These are phyloP conservation scores for Periparus ater DNA, from an alignment of 2,797 vertebrate species.

Conservation along the genomic window DNA sequence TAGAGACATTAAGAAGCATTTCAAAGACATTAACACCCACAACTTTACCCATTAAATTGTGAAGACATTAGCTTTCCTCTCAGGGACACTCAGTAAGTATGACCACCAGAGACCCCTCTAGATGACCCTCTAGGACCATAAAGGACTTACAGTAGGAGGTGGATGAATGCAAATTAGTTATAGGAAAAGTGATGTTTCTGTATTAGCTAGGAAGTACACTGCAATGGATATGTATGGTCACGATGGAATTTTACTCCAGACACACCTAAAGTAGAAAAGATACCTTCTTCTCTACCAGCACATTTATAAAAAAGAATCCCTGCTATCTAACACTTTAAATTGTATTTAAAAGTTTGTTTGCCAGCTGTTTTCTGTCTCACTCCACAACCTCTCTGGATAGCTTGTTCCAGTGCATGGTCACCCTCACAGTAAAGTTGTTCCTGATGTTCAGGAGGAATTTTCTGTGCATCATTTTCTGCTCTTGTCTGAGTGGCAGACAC, in stretches of 20 bases:
- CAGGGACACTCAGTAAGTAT: background rate
- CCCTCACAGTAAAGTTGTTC: background rate
- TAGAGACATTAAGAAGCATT: background rate
- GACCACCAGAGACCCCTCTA: background rate
- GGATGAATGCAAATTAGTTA: background rate
- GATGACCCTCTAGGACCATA: background rate
- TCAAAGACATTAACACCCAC: background rate
- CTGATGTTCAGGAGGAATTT: background rate
- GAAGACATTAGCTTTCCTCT: background rate
- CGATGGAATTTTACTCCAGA: background rate
- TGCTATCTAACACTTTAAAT: background rate
- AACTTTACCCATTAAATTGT: background rate
- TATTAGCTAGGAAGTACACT: background rate
- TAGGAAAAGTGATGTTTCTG: background rate
- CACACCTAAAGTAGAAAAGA: background rate
- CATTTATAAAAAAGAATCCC: background rate
- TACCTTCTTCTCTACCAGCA: background rate
- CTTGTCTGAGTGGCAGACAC: background rate
- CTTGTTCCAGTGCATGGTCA: background rate
- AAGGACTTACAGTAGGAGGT: background rate
- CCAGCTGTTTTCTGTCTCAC: background rate
- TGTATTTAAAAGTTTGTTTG: background rate
- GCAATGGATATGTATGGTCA: background rate
- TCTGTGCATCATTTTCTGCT: background rate
- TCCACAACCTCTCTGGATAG: background rate